These are phyloP conservation scores for Varecia variegata DNA, from an alignment of 2,797 vertebrate species.

Conservation along the genomic window DNA sequence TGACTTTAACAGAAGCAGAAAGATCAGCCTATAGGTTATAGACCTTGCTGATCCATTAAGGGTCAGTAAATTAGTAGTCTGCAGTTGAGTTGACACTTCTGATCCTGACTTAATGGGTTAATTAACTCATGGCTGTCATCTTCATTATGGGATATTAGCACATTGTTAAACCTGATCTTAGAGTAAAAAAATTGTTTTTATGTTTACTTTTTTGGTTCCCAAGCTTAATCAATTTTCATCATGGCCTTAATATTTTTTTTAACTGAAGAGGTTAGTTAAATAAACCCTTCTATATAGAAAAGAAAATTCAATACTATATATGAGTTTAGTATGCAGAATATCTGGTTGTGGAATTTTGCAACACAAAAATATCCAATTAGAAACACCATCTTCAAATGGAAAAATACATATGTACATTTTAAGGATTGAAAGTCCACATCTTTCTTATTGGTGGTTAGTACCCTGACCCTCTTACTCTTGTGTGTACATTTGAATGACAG, in stretches of 20 bases:
- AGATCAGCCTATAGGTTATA: constrained; percentile 69
- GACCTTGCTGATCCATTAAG: constrained; percentile 67
- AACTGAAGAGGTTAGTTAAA: constrained; percentile 51
- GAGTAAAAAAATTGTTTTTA: constrained; percentile 68
- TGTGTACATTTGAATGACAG: constrained; percentile 5
- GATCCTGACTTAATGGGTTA: constrained; percentile 73
- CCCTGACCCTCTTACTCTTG: neutral
- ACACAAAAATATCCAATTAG: neutral
- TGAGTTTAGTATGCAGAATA: constrained; percentile 44
- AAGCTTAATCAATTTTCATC: constrained; percentile 70
- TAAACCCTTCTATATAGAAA: constrained; percentile 44
- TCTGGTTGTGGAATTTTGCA: constrained; percentile 26
- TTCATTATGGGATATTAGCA: constrained; percentile 74
- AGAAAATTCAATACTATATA: constrained; percentile 4
- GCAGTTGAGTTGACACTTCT: constrained; percentile 69
- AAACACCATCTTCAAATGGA: neutral
- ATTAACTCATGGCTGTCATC: constrained; percentile 71
- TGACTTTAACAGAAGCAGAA: constrained; percentile 63
- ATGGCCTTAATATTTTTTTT: constrained; percentile 42
- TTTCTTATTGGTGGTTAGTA: neutral
- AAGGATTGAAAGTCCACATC: neutral
- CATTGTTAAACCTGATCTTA: constrained; percentile 69
- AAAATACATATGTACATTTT: neutral
- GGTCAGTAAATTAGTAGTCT: constrained; percentile 73
- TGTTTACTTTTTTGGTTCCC: constrained; percentile 70